Conservation (phyloP, 2,113 vertebrate species). For the Actinemys pallida region DNA sequence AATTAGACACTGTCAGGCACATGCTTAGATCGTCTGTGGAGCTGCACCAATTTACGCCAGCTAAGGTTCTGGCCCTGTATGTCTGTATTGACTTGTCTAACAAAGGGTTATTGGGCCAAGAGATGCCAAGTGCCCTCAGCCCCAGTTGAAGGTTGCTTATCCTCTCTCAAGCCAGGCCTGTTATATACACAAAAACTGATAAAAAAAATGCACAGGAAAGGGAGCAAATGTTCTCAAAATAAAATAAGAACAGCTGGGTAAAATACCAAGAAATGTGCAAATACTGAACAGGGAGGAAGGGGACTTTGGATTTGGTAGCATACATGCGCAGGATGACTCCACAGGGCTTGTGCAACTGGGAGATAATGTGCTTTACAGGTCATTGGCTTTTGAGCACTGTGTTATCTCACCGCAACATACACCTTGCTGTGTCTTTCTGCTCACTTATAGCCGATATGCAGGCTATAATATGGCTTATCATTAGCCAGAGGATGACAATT, state of each 20-base stretch:
- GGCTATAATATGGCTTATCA: constrained; percentile 66
- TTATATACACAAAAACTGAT: accelerated
- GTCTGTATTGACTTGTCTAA: background rate
- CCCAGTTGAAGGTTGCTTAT: background rate
- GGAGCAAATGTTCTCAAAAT: background rate
- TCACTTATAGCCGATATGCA: constrained; percentile 59
- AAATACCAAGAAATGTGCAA: background rate
- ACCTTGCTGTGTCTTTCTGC: constrained; percentile 72
- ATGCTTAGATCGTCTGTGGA: background rate
- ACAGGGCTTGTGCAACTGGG: constrained; percentile 11
- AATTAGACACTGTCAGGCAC: background rate
- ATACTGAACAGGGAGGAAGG: background rate
- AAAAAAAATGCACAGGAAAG: accelerated
- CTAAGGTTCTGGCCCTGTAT: background rate
- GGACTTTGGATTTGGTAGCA: background rate
- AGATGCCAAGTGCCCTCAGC: background rate
- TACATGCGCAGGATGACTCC: background rate
- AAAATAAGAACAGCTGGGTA: accelerated
- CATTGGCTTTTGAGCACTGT: constrained; percentile 41
- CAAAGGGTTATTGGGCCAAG: background rate
- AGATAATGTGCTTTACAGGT: constrained; percentile 70
- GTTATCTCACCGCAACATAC: constrained; percentile 69
- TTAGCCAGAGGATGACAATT: constrained; percentile 71
- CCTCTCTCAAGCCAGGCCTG: background rate
- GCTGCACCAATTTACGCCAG: background rate